Percentiles rank a stretch among this genome's conserved stretches.
Conservation (phyloP, 2,113 vertebrate genomes). For the Talpa occidentalis region DNA sequence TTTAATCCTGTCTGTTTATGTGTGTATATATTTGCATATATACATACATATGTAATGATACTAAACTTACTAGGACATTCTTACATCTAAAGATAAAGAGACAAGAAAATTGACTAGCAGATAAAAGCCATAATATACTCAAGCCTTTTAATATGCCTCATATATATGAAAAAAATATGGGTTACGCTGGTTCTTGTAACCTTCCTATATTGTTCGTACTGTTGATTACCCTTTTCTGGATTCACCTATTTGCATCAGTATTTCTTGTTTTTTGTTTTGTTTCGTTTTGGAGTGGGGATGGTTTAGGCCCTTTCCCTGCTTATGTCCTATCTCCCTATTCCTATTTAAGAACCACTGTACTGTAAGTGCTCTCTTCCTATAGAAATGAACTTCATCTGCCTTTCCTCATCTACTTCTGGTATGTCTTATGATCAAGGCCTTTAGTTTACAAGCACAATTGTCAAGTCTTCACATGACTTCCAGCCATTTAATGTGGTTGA, state of each 20-base stretch:
- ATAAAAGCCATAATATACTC: background rate
- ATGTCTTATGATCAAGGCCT: background rate
- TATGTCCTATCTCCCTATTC: background rate
- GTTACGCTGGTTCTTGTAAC: background rate
- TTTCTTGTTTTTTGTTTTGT: background rate
- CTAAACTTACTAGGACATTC: background rate
- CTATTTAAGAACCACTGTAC: background rate
- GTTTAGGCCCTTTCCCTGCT: background rate
- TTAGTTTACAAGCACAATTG: background rate
- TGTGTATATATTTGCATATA: background rate
- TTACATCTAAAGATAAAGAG: background rate
- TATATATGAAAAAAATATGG: background rate
- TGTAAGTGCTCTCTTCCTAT: background rate
- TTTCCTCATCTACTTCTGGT: background rate
- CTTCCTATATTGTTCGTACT: background rate
- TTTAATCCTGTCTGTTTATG: background rate
- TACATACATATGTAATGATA: background rate
- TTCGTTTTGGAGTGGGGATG: background rate
- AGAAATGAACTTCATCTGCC: background rate
- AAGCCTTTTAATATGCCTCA: background rate
- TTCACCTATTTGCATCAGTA: background rate
- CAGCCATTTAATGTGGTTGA: background rate
- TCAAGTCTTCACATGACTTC: background rate
- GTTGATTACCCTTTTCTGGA: background rate
- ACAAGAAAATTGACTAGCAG: background rate